Percentiles rank a stretch among this genome's conserved stretches.
Conservation (phyloP, 1,140 invertebrate genomes). For the Philotrypesis tridentata region DNA sequence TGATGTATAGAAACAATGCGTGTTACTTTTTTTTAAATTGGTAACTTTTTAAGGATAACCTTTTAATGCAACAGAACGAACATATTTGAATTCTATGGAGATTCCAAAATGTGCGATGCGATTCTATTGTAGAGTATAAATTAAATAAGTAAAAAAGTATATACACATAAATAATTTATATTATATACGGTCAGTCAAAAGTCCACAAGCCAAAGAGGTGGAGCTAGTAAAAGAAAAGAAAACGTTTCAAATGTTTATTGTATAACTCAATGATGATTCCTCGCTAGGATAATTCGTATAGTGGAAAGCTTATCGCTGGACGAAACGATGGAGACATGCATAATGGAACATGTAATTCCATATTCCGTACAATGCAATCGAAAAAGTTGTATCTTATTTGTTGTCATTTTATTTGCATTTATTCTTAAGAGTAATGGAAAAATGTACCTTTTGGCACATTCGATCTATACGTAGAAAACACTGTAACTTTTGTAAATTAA, state of each 20-base stretch:
- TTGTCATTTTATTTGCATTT: conserved; percentile 36
- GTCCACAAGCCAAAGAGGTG: conserved; percentile 71
- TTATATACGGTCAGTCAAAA: conserved; percentile 67
- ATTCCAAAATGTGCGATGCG: conserved; percentile 25
- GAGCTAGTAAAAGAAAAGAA: conserved; percentile 67
- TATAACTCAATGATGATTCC: conserved; percentile 55
- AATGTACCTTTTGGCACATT: conserved; percentile 40
- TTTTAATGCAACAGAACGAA: conserved; percentile 5
- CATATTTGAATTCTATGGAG: conserved; percentile 12
- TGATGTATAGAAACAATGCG: not conserved
- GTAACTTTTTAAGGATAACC: conserved; percentile 1
- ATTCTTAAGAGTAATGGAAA: conserved; percentile 36
- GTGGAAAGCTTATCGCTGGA: conserved; percentile 50
- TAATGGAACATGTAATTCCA: conserved; percentile 37
- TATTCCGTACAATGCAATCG: conserved; percentile 47
- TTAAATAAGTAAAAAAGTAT: conserved; percentile 38
- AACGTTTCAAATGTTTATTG: conserved; percentile 51
- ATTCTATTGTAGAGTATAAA: conserved; percentile 28
- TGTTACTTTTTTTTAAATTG: conserved; percentile 13
- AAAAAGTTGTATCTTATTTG: conserved; percentile 41
- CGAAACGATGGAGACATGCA: conserved; percentile 33
- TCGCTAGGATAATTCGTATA: conserved; percentile 52
- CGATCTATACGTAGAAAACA: conserved; percentile 22
- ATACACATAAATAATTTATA: conserved; percentile 63
- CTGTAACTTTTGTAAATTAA: conserved; percentile 46